Conservation (phyloP, 2,797 vertebrate genomes). For the Eptatretus atami region DNA sequence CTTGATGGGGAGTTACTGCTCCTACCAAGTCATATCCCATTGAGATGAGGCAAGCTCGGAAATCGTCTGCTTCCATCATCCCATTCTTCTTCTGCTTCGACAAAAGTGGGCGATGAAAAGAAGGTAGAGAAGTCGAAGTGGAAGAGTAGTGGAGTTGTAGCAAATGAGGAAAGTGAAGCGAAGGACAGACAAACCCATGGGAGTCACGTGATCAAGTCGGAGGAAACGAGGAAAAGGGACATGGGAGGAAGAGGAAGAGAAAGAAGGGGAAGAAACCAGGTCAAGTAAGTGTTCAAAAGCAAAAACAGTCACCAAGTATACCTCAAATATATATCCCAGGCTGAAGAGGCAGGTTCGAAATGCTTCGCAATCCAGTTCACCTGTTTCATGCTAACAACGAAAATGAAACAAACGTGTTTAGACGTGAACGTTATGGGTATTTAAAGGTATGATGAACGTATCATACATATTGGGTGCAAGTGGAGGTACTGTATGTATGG, state of each 20-base stretch:
- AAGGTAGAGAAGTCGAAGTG: background rate
- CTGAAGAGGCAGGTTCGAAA: constrained; percentile 17
- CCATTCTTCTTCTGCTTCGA: constrained; percentile 50
- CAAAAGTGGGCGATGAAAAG: constrained; percentile 3
- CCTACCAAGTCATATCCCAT: constrained; percentile 46
- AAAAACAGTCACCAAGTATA: constrained; percentile 7
- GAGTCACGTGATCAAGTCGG: background rate
- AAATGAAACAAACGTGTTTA: too few relatives aligned
- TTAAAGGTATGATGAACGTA: too few relatives aligned
- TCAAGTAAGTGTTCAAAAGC: constrained; percentile 10
- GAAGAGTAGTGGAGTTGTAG: background rate
- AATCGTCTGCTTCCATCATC: constrained; percentile 87
- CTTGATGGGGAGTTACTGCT: background rate
- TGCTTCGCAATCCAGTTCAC: constrained; percentile 13
- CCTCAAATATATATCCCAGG: constrained; percentile 12
- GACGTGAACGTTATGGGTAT: too few relatives aligned
- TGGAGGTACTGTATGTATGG: too few relatives aligned
- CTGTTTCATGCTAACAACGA: constrained; percentile 12
- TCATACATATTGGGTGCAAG: too few relatives aligned
- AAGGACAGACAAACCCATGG: background rate
- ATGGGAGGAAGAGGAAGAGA: constrained; percentile 11
- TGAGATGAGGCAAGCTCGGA: constrained; percentile 65
- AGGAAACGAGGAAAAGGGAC: constrained; percentile 10
- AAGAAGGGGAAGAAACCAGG: background rate
- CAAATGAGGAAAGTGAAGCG: background rate